Evolutionary conservation across 30 jellyfish, hydroid and myxozoan genomes (phyloP), one percentile per base, ranked within the genome.

Genomic region (Catostylus mosaicus): DNA sequence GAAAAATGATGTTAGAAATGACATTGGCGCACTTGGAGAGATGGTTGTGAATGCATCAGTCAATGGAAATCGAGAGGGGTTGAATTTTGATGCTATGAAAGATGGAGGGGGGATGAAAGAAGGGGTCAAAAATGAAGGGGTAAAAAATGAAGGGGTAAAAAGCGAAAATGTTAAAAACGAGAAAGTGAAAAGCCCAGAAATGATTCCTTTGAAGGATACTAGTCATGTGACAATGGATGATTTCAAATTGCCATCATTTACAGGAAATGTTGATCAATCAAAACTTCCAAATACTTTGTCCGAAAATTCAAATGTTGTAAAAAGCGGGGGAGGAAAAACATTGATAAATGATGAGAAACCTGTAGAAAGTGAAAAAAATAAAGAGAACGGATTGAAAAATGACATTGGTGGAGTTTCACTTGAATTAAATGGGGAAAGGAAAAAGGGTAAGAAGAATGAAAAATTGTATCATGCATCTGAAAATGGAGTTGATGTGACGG

Each of bases 261-360:
- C 38, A 46, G 78, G 67, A 18, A 79, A 79, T 47, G 90, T 79
- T 33, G 90, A 79, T 32, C 82, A 79, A 35, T 79, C 90, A 0
- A 79, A 64, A 62, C 80, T 79, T 66, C 90, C 90, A 3, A 79
- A 79, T 43, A 82, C 90, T 1, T 66, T 63, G 18, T 6, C 82
- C 19, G 90, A 79, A 67, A 61, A 23, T 20, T 20, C 74, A n/a
- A 60, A 63, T 34, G 34, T 35, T 4, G 64, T 26, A 18, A 62
- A 20, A 37, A 77, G 33, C 20, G 70, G 29, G 20, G 54, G 7
- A 1, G 86, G 14, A 36, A 48, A 20, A 11, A 19, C 31, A 12
- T 26, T 51, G 34, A 75, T 59, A 16, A 37, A 10, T 34, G 79
- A 60, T n/a, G 52, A 33, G 7, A 43, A 77, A 46, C 26, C 67